Evolutionary conservation across 1,140 invertebrate species (phyloP).

Genomic region (Physella acuta): DNA sequence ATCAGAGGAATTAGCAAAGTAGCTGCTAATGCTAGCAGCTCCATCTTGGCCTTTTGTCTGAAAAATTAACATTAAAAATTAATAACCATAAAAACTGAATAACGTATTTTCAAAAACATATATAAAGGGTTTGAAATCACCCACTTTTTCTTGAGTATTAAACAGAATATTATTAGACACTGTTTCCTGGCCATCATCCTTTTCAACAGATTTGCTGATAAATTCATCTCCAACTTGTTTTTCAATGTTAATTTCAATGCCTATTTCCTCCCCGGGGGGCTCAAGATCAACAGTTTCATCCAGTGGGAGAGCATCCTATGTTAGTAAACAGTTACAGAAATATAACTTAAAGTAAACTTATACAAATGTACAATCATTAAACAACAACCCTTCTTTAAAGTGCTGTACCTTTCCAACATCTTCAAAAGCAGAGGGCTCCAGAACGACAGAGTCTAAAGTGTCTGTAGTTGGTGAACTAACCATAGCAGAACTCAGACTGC

Average conservation of each 20-base stretch:
- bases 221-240: not conserved
- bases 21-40: conserved; percentile 39
- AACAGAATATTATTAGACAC: conserved; percentile 1
- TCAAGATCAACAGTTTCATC: conserved; percentile 18
- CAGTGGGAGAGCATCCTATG: not conserved
- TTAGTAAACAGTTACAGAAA: not conserved
- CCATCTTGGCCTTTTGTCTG: too few relatives aligned
- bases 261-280: not conserved
- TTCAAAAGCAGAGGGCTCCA: conserved; percentile 42
- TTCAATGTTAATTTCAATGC: not conserved
- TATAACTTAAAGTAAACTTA: not conserved
- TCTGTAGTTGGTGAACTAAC: conserved; percentile 42
- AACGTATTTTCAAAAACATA: too few relatives aligned
- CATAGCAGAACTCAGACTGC: conserved; percentile 19
- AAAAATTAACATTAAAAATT: too few relatives aligned
- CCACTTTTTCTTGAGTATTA: too few relatives aligned
- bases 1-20: conserved; percentile 37
- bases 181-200: not conserved
- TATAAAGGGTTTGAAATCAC: too few relatives aligned
- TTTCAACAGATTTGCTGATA: not conserved
- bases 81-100: too few relatives aligned
- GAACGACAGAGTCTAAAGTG: conserved; percentile 50
- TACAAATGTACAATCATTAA: not conserved
- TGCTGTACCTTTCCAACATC: conserved; percentile 35
- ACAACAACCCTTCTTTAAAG: not conserved